Percentiles rank a stretch among this genome's conserved stretches.
These are phyloP conservation scores for Poeciliopsis occidentalis DNA, from an alignment of 2,113 vertebrate genomes.

Conservation along the genomic window DNA sequence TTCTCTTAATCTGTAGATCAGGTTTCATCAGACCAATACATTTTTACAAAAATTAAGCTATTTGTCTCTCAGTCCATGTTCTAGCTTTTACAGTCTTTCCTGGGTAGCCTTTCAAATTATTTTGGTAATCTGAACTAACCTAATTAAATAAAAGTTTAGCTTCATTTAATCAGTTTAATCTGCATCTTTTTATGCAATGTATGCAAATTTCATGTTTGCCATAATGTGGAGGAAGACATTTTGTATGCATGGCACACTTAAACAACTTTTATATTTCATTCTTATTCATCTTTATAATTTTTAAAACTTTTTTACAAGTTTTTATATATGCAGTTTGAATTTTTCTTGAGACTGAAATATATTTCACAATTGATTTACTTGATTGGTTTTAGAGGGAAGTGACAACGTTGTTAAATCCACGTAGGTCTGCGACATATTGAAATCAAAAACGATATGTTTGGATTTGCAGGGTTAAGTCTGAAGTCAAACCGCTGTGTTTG, in stretches of 20 bases:
- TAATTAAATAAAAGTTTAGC: too few species aligned
- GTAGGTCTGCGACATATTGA: neutral
- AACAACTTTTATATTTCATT: neutral
- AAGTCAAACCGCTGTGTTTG: neutral
- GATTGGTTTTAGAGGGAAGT: neutral
- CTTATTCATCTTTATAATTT: neutral
- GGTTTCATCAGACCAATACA: too few species aligned
- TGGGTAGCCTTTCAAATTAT: too few species aligned
- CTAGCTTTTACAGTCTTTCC: too few species aligned
- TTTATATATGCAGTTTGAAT: neutral
- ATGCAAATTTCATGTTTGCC: too few species aligned
- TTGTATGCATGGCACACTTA: neutral
- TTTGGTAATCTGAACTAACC: too few species aligned
- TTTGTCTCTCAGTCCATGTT: too few species aligned
- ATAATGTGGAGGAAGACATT: neutral
- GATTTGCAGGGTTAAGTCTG: neutral
- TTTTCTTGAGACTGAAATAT: neutral
- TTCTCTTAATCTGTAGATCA: neutral
- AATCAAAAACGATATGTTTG: neutral
- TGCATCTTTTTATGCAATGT: too few species aligned
- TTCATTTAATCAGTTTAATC: too few species aligned
- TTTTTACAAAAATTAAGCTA: too few species aligned
- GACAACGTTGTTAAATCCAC: neutral
- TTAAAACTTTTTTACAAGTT: neutral
- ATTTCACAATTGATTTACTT: neutral